Evolutionary conservation across 2,113 vertebrate species (phyloP).

Genomic region (Coptodon rendalli): DNA sequence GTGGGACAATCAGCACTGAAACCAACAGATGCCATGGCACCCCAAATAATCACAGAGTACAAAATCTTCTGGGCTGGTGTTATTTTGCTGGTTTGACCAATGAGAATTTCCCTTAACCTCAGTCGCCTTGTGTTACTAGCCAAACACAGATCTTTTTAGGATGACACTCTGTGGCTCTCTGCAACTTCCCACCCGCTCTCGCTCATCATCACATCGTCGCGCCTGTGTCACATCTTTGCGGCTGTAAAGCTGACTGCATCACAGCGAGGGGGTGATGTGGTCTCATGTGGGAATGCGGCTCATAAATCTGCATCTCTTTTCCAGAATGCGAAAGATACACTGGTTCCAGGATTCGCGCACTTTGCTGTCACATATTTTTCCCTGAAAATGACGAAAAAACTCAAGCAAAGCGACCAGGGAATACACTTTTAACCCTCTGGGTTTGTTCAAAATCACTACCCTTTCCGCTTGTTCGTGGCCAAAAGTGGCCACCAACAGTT

Average conservation of each 20-base stretch:
- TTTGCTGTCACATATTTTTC: no score
- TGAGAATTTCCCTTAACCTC: not conserved
- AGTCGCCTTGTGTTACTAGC: not conserved
- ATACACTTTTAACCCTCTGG: not conserved
- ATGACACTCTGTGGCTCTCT: not conserved
- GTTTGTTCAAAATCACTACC: no score
- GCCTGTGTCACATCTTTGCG: not conserved
- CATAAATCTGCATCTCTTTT: not conserved
- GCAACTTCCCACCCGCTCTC: not conserved
- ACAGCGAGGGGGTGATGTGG: not conserved
- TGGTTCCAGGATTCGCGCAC: not conserved
- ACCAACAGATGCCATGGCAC: no score
- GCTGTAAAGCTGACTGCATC: not conserved
- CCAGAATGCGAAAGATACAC: not conserved
- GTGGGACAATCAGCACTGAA: no score
- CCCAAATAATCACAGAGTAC: no score
- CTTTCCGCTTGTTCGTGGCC: no score
- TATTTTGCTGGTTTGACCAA: not conserved
- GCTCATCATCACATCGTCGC: no score
- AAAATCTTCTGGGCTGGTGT: not conserved
- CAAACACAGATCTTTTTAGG: not conserved
- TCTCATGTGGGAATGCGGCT: not conserved
- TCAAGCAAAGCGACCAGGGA: not conserved
- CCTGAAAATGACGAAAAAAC: no score
- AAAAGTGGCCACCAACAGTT: no score